Evolutionary conservation across 1,140 invertebrate species (phyloP), one percentile per base, ranked within the genome.

Genomic region (Drosophila burlai): DNA sequence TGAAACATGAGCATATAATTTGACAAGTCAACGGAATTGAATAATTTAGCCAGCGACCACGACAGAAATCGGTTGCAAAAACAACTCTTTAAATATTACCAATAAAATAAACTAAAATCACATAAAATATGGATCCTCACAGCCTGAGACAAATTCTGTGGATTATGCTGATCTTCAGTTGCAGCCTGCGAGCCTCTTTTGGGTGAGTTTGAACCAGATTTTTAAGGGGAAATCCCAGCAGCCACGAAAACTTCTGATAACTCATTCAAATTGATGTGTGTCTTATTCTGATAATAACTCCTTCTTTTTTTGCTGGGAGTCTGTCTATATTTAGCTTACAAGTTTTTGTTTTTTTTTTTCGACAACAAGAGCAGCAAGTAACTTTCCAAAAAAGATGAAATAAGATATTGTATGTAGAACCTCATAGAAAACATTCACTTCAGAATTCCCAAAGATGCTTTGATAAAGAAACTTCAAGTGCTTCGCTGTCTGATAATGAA

Each of bases 1-100:
- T 55, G 43, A 76, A 75, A 76, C 61, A 76, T 76, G 73, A 76
- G 42, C 72, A 55, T 72, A 72, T 74, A 61, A 34, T 76, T 76
- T 66, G 52, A 68, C 66, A 75, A 54, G 69, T 62, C 50, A 57
- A 63, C 71, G 43, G 50, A 79, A 26, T 50, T 34, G 58, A 71
- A 67, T 69, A 45, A 64, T 65, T 76, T 55, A 40, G 64, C 55
- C 43, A 21, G 26, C 43, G 75, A 45, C 54, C 55, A 77, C n/a
- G 24, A 54, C 60, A 50, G 42, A 16, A 26, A 54, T 45, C n/a
- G 38, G 72, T 66, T 55, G 26, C 9, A 18, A 29, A 34, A 40
- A 3, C 10, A 11, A 57, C 43, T 18, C 16, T 36, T 34, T 24
- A 50, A 38, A 45, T 21, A 34, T 15, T 34, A 47, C 18, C 40